phyloP scores from a whole-genome alignment of 2,113 vertebrate genomes.

The Piprites chloris region DNA sequence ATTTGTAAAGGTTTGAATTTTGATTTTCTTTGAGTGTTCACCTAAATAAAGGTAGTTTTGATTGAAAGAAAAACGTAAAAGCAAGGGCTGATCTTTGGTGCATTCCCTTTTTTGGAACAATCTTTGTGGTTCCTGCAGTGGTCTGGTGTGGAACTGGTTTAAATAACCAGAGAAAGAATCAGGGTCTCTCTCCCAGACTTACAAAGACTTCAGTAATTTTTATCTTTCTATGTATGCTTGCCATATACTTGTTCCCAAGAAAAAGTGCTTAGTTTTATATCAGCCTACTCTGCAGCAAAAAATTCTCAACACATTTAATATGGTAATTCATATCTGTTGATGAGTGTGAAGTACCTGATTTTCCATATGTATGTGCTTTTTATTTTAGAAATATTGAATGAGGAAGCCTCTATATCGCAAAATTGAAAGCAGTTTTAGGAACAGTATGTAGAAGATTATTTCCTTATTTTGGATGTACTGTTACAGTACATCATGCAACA shows the following conservation, averaged over 20 bases:
- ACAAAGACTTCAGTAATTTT: neutral
- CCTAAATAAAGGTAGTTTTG: neutral
- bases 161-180: neutral
- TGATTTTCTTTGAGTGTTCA: neutral
- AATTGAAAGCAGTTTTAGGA: neutral
- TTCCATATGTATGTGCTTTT: neutral
- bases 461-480: neutral
- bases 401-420: neutral
- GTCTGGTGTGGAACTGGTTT: neutral
- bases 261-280: neutral
- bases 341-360: neutral
- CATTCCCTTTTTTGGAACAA: neutral
- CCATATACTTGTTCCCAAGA: neutral
- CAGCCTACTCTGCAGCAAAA: neutral
- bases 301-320: neutral
- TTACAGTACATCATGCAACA: neutral
- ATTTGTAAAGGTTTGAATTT: conserved; percentile 82
- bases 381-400: neutral
- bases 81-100: neutral
- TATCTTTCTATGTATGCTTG: neutral
- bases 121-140: neutral
- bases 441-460: neutral
- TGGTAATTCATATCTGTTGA: neutral
- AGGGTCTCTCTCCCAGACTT: neutral
- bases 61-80: neutral